Conservation (phyloP, 2,113 vertebrate genomes). For the Lagenorhynchus albirostris region DNA sequence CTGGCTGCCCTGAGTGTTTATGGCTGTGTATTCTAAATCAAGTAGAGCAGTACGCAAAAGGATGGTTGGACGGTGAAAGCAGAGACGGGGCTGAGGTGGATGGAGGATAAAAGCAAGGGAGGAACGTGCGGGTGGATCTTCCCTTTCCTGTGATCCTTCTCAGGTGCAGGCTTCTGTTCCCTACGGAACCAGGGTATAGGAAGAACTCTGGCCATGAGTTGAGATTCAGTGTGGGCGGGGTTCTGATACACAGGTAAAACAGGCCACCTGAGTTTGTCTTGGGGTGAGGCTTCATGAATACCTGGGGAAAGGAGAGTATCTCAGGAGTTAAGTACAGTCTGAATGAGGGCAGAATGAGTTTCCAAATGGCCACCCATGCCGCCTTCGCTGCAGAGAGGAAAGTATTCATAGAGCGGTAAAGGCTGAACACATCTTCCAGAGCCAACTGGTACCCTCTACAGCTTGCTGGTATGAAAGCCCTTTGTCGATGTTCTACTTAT, state of each 20-base stretch:
- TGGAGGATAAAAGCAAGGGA: accelerated
- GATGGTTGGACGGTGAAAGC: neutral
- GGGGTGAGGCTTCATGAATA: neutral
- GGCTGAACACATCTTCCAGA: neutral
- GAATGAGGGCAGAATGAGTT: neutral
- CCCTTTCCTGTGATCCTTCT: neutral
- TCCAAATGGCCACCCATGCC: neutral
- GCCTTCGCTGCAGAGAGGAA: neutral
- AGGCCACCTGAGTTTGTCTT: neutral
- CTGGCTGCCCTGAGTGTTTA: conserved; percentile 24
- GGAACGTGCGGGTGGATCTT: neutral
- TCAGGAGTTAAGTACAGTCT: neutral
- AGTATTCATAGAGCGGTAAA: neutral
- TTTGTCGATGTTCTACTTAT: no score
- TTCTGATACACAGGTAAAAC: neutral
- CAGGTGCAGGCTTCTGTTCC: neutral
- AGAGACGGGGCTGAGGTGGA: neutral
- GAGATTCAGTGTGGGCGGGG: neutral
- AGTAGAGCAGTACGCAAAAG: neutral
- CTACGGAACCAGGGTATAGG: conserved; percentile 10
- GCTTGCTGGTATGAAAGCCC: neutral
- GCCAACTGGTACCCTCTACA: neutral
- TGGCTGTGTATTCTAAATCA: conserved; percentile 33
- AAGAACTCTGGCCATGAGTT: conserved; percentile 23
- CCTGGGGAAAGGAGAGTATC: neutral